A percentile compares a stretch with the other conserved stretches of the same genome.
Conservation (phyloP, 2,113 vertebrate genomes). For the Menura novaehollandiae region DNA sequence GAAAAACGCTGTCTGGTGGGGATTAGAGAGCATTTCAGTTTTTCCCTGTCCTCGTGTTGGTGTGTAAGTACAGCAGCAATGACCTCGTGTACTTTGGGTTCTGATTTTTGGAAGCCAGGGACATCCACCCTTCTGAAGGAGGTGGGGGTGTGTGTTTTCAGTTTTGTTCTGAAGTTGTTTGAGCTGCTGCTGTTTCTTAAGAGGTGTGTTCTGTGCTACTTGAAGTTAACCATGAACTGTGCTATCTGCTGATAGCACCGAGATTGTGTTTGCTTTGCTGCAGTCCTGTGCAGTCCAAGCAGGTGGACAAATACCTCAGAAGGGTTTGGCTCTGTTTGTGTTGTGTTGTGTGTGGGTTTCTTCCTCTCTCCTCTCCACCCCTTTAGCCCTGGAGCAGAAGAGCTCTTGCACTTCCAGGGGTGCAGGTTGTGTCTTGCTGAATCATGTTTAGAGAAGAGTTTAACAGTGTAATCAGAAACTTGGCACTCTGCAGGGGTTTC, state of each 20-base stretch:
- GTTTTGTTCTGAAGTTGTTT: not conserved
- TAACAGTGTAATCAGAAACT: not conserved
- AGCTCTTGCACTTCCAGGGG: not conserved
- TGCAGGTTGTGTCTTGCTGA: not conserved
- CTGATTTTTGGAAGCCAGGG: not conserved
- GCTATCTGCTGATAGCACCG: slow-evolving; percentile 40
- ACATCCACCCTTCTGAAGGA: not conserved
- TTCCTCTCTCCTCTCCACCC: not conserved
- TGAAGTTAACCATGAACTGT: slow-evolving; percentile 51
- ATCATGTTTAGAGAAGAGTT: not conserved
- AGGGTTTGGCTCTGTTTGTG: slow-evolving; percentile 48
- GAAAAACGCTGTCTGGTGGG: not conserved
- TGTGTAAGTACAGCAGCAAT: not conserved
- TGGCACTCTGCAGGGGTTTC: not conserved
- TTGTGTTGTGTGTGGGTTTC: not conserved
- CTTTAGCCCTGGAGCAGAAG: not conserved
- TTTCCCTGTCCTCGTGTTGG: not conserved
- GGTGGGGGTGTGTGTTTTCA: not conserved
- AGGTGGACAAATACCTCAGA: slow-evolving; percentile 59
- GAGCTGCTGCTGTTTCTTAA: slow-evolving; percentile 16
- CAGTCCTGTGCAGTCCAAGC: slow-evolving; percentile 30
- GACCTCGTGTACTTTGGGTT: not conserved
- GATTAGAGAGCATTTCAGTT: not conserved
- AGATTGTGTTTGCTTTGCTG: slow-evolving; percentile 47
- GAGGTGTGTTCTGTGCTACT: slow-evolving; percentile 32